Conservation (phyloP, 2,113 vertebrate species). For the Caretta caretta region DNA sequence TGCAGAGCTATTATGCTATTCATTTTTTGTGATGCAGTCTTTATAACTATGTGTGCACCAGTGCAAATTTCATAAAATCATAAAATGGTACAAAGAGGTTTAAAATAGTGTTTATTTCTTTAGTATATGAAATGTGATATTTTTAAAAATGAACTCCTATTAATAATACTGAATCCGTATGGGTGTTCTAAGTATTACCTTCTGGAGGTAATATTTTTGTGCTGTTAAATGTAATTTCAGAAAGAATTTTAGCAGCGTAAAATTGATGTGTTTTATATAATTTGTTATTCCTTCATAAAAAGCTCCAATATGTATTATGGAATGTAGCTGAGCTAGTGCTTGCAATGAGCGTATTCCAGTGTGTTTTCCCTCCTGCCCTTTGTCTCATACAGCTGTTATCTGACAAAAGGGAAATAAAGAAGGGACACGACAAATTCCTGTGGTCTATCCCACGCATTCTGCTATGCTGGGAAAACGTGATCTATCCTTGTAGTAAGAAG, state of each 20-base stretch:
- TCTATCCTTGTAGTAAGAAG: not conserved
- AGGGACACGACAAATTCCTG: not conserved
- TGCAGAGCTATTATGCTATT: not conserved
- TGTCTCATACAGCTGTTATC: constrained; percentile 26
- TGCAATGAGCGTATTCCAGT: not conserved
- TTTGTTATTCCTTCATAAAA: not conserved
- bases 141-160: not conserved
- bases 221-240: not conserved
- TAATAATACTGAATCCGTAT: constrained; percentile 11
- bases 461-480: not conserved
- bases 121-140: not conserved
- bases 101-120: not conserved
- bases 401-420: constrained; percentile 19
- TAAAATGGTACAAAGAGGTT: not conserved
- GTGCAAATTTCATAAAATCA: not conserved
- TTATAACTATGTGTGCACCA: not conserved
- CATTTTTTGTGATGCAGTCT: not conserved
- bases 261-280: not conserved
- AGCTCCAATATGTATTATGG: not conserved
- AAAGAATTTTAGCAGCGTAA: not conserved
- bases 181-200: not conserved
- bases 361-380: not conserved
- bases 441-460: constrained; percentile 1
- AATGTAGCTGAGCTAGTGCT: not conserved
- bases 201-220: not conserved